These are phyloP conservation scores for Torymus texanus DNA, from an alignment of 2,888 invertebrate genomes.

Conservation along the genomic window DNA sequence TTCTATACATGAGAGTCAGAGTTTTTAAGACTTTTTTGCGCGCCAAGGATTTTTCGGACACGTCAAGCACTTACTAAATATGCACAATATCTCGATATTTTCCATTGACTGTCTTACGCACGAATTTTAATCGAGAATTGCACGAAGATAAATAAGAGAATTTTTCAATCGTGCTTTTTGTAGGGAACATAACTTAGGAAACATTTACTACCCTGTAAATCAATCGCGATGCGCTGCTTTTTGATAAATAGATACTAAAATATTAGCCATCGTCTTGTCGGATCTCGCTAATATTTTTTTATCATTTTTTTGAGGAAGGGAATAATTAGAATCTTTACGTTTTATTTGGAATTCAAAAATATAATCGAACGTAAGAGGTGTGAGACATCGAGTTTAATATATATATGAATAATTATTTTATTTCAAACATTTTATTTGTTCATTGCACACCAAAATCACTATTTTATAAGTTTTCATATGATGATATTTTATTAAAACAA, in stretches of 20 bases:
- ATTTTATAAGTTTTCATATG: no score
- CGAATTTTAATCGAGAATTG: slow-evolving; percentile 28
- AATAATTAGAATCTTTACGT: no score
- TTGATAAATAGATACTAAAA: slow-evolving; percentile 32
- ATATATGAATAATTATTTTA: not conserved
- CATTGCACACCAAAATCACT: no score
- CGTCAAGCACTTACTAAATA: slow-evolving; percentile 20
- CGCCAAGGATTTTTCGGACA: slow-evolving; percentile 8
- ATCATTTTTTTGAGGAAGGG: no score
- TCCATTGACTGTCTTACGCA: slow-evolving; percentile 31
- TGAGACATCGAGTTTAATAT: no score
- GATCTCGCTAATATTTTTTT: slow-evolving; percentile 12
- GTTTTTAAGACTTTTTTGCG: slow-evolving; percentile 22
- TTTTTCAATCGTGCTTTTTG: slow-evolving; percentile 23
- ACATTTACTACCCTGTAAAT: slow-evolving; percentile 4
- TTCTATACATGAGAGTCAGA: not conserved
- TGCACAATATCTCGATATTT: slow-evolving; percentile 34
- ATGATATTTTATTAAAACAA: not conserved
- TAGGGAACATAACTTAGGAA: slow-evolving; percentile 9
- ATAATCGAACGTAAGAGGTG: no score
- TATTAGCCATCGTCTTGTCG: not conserved
- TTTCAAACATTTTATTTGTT: not conserved
- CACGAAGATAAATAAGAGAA: not conserved
- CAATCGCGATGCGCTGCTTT: slow-evolving; percentile 19
- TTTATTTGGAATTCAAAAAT: no score